phyloP scores from a whole-genome alignment of 2,113 vertebrate species.

The Ophthalmolycus amberensis region DNA sequence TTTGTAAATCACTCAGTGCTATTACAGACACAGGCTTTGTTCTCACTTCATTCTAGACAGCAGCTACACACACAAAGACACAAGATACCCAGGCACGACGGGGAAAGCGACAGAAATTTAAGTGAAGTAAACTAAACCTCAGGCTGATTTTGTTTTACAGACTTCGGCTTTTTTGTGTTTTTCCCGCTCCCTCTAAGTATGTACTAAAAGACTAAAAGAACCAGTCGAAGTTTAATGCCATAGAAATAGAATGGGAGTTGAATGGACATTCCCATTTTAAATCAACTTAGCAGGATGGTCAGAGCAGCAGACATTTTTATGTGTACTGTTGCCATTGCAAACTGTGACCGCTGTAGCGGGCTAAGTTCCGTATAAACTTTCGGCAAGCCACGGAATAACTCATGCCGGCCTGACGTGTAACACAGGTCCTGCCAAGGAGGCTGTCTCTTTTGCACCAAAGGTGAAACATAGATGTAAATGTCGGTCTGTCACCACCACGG shows the following conservation, averaged over 20 bases:
- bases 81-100: background rate
- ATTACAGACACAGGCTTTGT: conserved; percentile 18
- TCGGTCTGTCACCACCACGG: background rate
- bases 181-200: background rate
- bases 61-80: conserved; percentile 11
- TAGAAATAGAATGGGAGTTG: background rate
- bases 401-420: background rate
- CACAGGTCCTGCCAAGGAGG: background rate
- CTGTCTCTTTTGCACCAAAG: background rate
- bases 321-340: background rate
- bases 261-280: background rate
- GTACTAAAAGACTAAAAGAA: background rate
- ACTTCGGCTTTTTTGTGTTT: background rate
- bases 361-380: too few species aligned
- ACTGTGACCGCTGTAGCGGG: background rate
- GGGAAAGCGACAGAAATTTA: background rate
- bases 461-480: background rate
- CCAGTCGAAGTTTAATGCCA: background rate
- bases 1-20: conserved; percentile 20
- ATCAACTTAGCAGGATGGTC: background rate
- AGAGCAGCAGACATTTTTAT: background rate
- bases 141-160: conserved; percentile 7
- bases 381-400: background rate
- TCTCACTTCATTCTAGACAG: conserved; percentile 17
- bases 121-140: background rate